Evolutionary conservation across 2,113 vertebrate species (phyloP), one percentile per base, ranked within the genome.

Genomic region (Myrmecophaga tridactyla): DNA sequence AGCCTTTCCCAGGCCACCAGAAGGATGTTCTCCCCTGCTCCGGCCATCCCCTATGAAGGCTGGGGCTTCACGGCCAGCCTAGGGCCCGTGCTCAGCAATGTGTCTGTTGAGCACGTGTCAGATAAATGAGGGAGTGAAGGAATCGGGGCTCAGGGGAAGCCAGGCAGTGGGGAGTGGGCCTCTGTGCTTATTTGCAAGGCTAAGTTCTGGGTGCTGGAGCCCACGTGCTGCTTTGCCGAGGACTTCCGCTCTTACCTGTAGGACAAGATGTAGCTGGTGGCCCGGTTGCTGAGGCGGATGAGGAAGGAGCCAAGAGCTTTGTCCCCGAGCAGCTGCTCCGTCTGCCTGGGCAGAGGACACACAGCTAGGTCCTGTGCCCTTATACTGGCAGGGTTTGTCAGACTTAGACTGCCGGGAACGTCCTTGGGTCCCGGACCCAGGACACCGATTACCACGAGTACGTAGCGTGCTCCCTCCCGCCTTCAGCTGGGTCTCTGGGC

Each of bases 231-330:
- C 39, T 14, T 51, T 27, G 4, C 17, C 11, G 80, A 62, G 4
- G 20, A 1, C 43, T 4, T 31, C 46, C 6, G 17, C 31, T 97
- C 99, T 98, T 97, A 99, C 99, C 97, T 99, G 80, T 99, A 99
- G 75, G 99, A 99, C 46, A 99, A 96, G 56, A 99, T 98, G 96
- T 99, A 99, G 94, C 99, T 98, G 0, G 98, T 98, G 9, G 99
- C 97, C 96, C 98, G 98, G 86, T 99, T 98, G 20, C 99, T 99
- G 89, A 99, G 98, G 51, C 99, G 98, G 86, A 99, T 98, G 90
- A 99, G 98, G 96, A 99, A 99, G 88, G 98, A 98, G 76, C 99
- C 99, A 2, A 98, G 65, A 7, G 98, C 97, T 95, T 98, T 98
- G 89, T 98, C 98, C 96, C 94, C 94, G 53, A 99, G 98, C 29